Percentiles rank a stretch among this genome's conserved stretches.
phyloP scores from a whole-genome alignment of 2,113 vertebrate genomes.

The Eonycteris spelaea region DNA sequence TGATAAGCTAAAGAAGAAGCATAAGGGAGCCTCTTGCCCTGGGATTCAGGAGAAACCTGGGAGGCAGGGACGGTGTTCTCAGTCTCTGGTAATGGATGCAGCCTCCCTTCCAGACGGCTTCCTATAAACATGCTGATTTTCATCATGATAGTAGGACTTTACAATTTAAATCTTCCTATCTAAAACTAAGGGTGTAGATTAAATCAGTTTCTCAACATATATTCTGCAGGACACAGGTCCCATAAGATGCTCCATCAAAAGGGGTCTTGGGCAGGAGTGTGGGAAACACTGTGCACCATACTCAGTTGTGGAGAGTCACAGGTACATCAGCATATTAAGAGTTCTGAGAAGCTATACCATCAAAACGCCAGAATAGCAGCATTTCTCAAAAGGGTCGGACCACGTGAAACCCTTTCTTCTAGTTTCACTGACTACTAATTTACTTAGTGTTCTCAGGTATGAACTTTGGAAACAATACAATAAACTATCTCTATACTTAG shows the following conservation, averaged over 20 bases:
- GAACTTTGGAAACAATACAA: slow-evolving; percentile 1
- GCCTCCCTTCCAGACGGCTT: neutral
- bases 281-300: neutral
- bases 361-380: neutral
- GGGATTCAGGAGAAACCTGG: neutral
- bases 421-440: neutral
- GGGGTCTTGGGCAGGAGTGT: neutral
- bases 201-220: neutral
- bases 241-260: neutral
- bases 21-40: neutral
- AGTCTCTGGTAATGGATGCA: neutral
- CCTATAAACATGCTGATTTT: slow-evolving; percentile 20
- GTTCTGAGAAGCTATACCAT: neutral
- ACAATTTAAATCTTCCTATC: neutral
- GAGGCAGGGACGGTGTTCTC: neutral
- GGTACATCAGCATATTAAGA: neutral
- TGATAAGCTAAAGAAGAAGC: neutral
- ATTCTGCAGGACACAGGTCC: neutral
- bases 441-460: neutral
- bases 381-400: neutral
- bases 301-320: neutral
- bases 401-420: neutral
- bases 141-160: neutral
- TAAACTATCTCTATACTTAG: neutral
- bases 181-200: slow-evolving; percentile 10